phyloP scores from a whole-genome alignment of 2,113 vertebrate species.

The Scartelaos histophorus region DNA sequence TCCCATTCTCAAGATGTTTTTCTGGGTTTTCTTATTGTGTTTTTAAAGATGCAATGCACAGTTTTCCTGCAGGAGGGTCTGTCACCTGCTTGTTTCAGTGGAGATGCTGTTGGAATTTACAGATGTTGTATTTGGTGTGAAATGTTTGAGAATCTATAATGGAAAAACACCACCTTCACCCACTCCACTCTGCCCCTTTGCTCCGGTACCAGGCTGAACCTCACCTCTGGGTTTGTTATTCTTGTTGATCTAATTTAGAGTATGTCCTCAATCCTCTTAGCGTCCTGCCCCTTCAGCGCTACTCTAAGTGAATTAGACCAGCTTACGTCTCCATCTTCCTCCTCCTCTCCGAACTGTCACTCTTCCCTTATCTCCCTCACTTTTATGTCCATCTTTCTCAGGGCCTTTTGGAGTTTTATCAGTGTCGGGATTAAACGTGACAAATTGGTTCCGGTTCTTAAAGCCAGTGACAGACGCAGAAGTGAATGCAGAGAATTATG shows the following conservation, averaged over 20 bases:
- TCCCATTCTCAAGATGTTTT: too few relatives aligned
- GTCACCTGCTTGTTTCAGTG: too few relatives aligned
- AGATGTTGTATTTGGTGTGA: not conserved
- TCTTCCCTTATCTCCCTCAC: constrained; percentile 43
- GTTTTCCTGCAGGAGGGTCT: too few relatives aligned
- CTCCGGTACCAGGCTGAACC: constrained; percentile 33
- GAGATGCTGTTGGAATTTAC: too few relatives aligned
- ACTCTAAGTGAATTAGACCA: constrained; percentile 85
- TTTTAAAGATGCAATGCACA: too few relatives aligned
- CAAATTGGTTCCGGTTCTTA: constrained; percentile 72
- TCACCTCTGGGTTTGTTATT: constrained; percentile 78
- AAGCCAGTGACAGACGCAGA: constrained; percentile 67
- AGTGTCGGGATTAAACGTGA: constrained; percentile 69
- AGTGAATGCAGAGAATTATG: constrained; percentile 52
- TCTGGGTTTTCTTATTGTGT: too few relatives aligned
- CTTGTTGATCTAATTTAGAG: constrained; percentile 86
- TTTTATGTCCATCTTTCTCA: constrained; percentile 47
- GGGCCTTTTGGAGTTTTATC: constrained; percentile 51
- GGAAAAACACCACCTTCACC: constrained; percentile 4
- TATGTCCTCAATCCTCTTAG: constrained; percentile 87
- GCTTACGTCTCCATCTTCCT: constrained; percentile 76
- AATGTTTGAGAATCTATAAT: too few relatives aligned
- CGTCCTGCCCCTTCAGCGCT: constrained; percentile 77
- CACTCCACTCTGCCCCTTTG: constrained; percentile 30
- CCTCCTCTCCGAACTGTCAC: constrained; percentile 44